Conservation (phyloP, 2,113 vertebrate genomes). For the Heliornis fulica region DNA sequence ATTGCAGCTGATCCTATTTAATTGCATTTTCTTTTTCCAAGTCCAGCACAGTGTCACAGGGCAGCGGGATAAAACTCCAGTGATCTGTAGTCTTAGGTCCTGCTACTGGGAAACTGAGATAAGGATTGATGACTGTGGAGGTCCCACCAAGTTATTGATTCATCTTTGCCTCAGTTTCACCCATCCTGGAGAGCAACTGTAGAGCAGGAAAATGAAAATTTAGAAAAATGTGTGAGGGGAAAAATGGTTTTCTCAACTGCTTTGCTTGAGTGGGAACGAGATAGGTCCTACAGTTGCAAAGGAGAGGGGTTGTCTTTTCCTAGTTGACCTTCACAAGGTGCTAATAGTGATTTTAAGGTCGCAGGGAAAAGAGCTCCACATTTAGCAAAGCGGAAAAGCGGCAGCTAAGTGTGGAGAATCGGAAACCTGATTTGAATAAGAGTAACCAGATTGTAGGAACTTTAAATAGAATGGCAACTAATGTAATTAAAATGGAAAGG, state of each 20-base stretch:
- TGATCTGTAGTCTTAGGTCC: not conserved
- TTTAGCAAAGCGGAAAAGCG: constrained; percentile 26
- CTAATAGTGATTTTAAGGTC: not conserved
- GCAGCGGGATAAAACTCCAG: not conserved
- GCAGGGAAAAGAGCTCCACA: not conserved
- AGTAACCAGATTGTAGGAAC: constrained; percentile 9
- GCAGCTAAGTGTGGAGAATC: constrained; percentile 27
- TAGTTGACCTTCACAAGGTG: not conserved
- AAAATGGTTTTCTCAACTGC: not conserved
- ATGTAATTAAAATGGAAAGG: constrained; percentile 47
- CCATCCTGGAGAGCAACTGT: rapidly evolving
- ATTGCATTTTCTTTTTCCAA: not conserved
- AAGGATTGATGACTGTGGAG: not conserved
- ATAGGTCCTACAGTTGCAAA: not conserved
- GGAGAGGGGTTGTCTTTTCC: not conserved
- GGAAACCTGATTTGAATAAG: constrained; percentile 15
- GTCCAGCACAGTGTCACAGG: not conserved
- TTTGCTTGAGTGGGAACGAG: not conserved
- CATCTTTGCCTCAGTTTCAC: not conserved
- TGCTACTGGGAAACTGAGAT: not conserved
- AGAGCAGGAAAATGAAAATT: not conserved
- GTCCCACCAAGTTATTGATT: not conserved
- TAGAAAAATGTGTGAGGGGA: rapidly evolving
- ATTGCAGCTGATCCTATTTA: constrained; percentile 18
- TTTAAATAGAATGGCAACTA: constrained; percentile 17